Base-by-base conservation (phyloP, 2,797 vertebrate species). In the Fundulus diaphanus region DNA sequence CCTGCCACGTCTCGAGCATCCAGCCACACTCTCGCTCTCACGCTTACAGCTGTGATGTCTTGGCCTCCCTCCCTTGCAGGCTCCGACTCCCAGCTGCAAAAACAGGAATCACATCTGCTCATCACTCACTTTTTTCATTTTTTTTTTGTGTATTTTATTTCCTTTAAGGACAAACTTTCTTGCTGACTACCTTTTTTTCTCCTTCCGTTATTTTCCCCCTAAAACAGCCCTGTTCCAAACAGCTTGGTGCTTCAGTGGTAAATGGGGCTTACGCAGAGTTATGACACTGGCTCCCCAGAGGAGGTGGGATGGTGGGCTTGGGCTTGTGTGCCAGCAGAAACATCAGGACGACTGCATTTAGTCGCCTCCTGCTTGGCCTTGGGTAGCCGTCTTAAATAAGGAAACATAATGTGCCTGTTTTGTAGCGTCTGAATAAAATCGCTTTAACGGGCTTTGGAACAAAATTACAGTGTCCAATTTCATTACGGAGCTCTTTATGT, bases 91-190 rank as follows among this genome's bases (percentile, higher is more conserved):
- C 73, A 73, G 80, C 49, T 59, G 56, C 33, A 35, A 22, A 22
- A 61, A 24, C 20, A 22, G 78, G 80, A 80, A 74, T 77, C 82
- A 79, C 82, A 83, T 82, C 77, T 87, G 80, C 78, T 59, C 27
- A 33, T 73, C 51, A 46, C 63, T 40, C 49, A 66, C 68, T 46
- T n/a, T 11, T 35, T 37, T 61, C 20, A 40, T 1, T 44, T 12
- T 33, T 48, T 12, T n/a, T n/a, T n/a, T n/a, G n/a, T 1, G 9
- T 40, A 48, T 20, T 66, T n/a, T 69, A 5, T 44, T 65, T n/a
- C 2, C 2, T n/a, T 70, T 56, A 20, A 67, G 1, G 35, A 46
- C 29, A 44, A 3, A 44, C 35, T 69, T 65, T 68, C 51, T 46
- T 59, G 42, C 46, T 46, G 20, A 18, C 31, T 16, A 4, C 22